A percentile compares a stretch with the other conserved stretches of the same genome.
phyloP scores from a whole-genome alignment of 1,140 invertebrate species.

The Orius laevigatus region DNA sequence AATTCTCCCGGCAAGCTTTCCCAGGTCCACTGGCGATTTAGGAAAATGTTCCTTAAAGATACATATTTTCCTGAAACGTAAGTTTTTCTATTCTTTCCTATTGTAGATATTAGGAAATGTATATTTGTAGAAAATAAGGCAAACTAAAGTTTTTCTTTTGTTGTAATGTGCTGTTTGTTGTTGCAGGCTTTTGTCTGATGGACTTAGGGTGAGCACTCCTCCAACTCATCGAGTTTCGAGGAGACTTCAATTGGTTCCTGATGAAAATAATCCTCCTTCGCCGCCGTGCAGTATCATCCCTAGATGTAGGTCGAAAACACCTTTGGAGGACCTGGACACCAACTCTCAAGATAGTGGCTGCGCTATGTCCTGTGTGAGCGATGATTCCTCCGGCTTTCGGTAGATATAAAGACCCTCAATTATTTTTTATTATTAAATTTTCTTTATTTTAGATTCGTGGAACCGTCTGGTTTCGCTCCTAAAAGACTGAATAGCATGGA shows the following conservation, averaged over 20 bases:
- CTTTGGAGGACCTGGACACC: slow-evolving; percentile 27
- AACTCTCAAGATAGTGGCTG: slow-evolving; percentile 42
- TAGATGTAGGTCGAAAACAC: slow-evolving; percentile 10
- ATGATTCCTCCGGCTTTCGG: slow-evolving; percentile 16
- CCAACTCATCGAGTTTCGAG: slow-evolving; percentile 2
- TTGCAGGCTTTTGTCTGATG: slow-evolving; percentile 10
- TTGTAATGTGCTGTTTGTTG: slow-evolving; percentile 1
- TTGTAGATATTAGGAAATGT: too few relatives aligned
- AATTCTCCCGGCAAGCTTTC: neutral
- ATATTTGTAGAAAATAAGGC: too few relatives aligned
- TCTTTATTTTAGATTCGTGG: slow-evolving; percentile 29
- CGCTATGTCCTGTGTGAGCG: slow-evolving; percentile 23
- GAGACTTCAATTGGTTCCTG: slow-evolving; percentile 6
- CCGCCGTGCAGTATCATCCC: neutral
- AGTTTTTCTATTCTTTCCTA: neutral
- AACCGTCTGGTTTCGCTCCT: slow-evolving; percentile 34
- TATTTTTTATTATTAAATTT: slow-evolving; percentile 2
- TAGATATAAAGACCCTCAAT: neutral
- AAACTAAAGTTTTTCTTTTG: neutral
- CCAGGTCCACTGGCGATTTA: too few relatives aligned
- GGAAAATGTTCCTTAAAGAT: too few relatives aligned
- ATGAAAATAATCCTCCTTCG: slow-evolving; percentile 12
- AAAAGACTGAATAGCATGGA: slow-evolving; percentile 29
- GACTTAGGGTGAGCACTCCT: slow-evolving; percentile 12
- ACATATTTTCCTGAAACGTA: too few relatives aligned